These are phyloP conservation scores for Dreissena polymorpha DNA, from an alignment of 1,140 invertebrate genomes.

Conservation along the genomic window DNA sequence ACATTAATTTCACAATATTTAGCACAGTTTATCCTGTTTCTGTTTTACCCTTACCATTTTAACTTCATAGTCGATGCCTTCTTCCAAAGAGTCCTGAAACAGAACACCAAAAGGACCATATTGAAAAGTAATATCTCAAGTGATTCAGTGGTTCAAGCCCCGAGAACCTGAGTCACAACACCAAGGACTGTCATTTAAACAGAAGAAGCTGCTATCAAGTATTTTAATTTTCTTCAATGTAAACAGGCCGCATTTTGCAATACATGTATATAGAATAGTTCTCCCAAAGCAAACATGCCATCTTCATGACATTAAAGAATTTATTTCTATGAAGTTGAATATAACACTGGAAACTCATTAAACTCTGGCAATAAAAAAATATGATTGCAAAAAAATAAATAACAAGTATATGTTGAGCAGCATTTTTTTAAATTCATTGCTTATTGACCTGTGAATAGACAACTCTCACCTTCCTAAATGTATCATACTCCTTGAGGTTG, in stretches of 20 bases:
- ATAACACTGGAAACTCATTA: too few relatives aligned
- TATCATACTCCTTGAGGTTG: constrained; percentile 33
- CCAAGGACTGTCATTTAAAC: too few relatives aligned
- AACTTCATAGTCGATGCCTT: constrained; percentile 39
- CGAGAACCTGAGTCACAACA: too few relatives aligned
- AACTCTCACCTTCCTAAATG: constrained; percentile 29
- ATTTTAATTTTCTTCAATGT: not conserved
- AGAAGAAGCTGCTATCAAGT: not conserved
- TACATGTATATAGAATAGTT: too few relatives aligned
- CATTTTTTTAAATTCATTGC: not conserved
- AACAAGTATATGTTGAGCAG: not conserved
- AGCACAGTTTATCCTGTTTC: not conserved
- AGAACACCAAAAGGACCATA: not conserved
- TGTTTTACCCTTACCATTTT: constrained; percentile 25
- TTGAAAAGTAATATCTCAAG: too few relatives aligned
- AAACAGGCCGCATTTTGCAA: not conserved
- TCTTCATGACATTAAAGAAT: not conserved
- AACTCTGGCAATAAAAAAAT: too few relatives aligned
- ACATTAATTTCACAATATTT: too few relatives aligned
- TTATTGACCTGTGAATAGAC: too few relatives aligned
- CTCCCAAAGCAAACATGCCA: constrained; percentile 1
- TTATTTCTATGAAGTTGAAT: too few relatives aligned
- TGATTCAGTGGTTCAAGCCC: too few relatives aligned
- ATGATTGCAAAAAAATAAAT: too few relatives aligned
- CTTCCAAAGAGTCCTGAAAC: constrained; percentile 35